Conservation (phyloP, 2,888 invertebrate species). For the Fragum fragum region DNA sequence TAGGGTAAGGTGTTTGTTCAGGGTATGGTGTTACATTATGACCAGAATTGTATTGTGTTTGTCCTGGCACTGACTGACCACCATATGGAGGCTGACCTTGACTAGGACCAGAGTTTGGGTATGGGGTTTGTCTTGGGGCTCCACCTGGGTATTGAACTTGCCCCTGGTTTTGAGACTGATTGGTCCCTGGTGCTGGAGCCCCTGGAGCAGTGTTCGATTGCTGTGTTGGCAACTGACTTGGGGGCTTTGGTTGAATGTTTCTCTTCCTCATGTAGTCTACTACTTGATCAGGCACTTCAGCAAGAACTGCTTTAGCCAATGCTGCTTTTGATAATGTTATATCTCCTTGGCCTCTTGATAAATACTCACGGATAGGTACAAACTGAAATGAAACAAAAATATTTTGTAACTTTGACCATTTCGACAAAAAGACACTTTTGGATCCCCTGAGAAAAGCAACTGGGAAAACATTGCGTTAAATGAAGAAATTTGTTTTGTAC, state of each 20-base stretch:
- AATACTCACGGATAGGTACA: conserved; percentile 84
- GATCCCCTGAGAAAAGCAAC: no score
- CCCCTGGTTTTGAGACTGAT: conserved; percentile 11
- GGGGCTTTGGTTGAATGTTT: conserved; percentile 76
- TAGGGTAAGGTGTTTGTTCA: conserved; percentile 35
- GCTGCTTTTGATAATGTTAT: conserved; percentile 79
- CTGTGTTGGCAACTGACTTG: conserved; percentile 13
- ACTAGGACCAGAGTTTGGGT: conserved; percentile 11
- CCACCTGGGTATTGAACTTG: conserved; percentile 27
- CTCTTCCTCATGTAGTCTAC: conserved; percentile 87
- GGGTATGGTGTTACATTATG: conserved; percentile 13
- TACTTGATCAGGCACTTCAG: conserved; percentile 87
- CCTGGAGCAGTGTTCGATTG: conserved; percentile 10
- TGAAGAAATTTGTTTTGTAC: no score
- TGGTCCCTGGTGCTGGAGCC: conserved; percentile 9
- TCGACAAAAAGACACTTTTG: no score
- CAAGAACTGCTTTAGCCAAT: conserved; percentile 88
- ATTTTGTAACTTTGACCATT: no score
- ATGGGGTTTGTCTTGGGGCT: conserved; percentile 5
- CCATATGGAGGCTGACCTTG: conserved; percentile 29
- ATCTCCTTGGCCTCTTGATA: conserved; percentile 63
- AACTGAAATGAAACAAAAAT: no score
- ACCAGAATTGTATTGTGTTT: conserved; percentile 36
- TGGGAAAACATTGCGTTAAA: no score
- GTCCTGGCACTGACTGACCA: conserved; percentile 15